phyloP scores from a whole-genome alignment of 2,113 vertebrate genomes.

The Cranoglanis bouderius region DNA sequence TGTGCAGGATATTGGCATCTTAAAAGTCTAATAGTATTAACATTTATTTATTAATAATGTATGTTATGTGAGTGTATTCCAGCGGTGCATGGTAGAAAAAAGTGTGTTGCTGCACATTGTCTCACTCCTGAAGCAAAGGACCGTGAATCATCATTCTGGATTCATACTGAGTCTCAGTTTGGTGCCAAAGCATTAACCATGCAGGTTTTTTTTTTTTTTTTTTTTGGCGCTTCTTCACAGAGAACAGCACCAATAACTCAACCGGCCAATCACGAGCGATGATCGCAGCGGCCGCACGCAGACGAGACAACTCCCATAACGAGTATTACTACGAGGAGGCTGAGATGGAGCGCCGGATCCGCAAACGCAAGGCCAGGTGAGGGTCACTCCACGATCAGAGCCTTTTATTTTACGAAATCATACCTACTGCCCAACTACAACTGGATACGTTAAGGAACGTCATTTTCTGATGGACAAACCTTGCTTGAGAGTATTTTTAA shows the following conservation, averaged over 20 bases:
- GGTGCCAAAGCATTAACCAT: background rate
- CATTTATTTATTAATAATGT: background rate
- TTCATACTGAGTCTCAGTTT: background rate
- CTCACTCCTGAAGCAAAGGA: background rate
- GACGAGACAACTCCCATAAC: slow-evolving; percentile 93
- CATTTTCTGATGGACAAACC: no score
- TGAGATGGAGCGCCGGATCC: slow-evolving; percentile 87
- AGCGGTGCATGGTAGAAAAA: background rate
- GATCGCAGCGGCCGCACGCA: slow-evolving; percentile 87
- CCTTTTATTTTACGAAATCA: background rate
- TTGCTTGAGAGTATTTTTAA: background rate
- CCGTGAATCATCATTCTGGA: background rate
- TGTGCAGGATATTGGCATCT: background rate
- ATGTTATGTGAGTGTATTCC: background rate
- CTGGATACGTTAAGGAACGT: no score
- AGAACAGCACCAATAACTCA: slow-evolving; percentile 90
- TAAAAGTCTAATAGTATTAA: background rate
- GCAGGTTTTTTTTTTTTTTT: background rate
- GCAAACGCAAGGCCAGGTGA: slow-evolving; percentile 92
- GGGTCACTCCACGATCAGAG: background rate
- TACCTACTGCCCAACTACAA: background rate
- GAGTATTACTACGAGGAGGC: slow-evolving; percentile 97
- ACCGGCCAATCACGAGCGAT: slow-evolving; percentile 89
- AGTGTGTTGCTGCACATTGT: background rate
- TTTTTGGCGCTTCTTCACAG: slow-evolving; percentile 61